Base-by-base conservation (phyloP, 2,113 vertebrate genomes). In the Rhinogobius similis region DNA sequence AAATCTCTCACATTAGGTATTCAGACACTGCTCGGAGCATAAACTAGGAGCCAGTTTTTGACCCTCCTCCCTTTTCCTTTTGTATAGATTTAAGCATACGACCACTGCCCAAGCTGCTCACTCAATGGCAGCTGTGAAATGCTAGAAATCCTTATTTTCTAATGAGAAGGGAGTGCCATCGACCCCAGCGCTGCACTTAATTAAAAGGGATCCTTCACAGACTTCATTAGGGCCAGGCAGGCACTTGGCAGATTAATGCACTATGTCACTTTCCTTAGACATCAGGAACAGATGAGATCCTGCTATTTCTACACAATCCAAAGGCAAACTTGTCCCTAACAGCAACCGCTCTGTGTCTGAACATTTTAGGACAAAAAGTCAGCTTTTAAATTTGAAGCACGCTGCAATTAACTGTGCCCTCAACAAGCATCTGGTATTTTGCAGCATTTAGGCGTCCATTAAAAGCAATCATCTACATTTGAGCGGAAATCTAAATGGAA, bases 161-260 rank as follows among this genome's bases (percentile, higher is more conserved):
- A 87, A 91, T 89, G 79, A 90, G 89, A 83, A 84, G 71, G 87
- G 90, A 88, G 78, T 85, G 77, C 82, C 78, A 91, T 90, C 85
- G 88, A 91, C 90, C 87, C 70, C 63, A 72, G 82, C 76, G 79
- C 84, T 81, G 78, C 81, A 87, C 86, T 90, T 92, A 92, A 93
- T 92, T 93, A 93, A 91, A 89, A 92, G 78, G 74, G 86, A 92
- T 92, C 88, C 87, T 91, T 93, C 89, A 90, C 88, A 87, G 90
- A 90, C 91, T 93, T 93, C 91, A 93, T 92, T 93, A 92, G 86
- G 84, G 77, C 86, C 84, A 87, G 86, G 73, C 68, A 77, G 76
- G 77, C 79, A 82, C 74, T 82, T 78, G 83, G 76, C 81, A 89
- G 87, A 91, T 92, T 91, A 91, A 91, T 91, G 86, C 80, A 70